Conservation (phyloP, 2,888 invertebrate genomes). For the Drosophila incognita region DNA sequence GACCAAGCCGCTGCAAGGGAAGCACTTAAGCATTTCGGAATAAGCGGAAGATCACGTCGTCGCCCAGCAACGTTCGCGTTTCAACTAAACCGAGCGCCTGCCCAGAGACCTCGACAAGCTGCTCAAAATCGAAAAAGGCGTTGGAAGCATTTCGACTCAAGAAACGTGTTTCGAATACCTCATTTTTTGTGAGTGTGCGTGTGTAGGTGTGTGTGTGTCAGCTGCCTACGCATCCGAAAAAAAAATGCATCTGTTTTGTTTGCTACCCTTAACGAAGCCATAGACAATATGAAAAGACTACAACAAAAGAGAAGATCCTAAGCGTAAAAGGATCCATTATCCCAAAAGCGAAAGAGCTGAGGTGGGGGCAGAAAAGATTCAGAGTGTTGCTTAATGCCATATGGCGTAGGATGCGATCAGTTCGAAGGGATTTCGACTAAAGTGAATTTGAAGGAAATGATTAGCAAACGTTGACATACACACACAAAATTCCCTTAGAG, state of each 20-base stretch:
- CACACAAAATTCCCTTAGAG: slow-evolving; percentile 9
- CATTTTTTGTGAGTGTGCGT: slow-evolving; percentile 24
- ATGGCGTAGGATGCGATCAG: slow-evolving; percentile 34
- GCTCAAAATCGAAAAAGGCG: slow-evolving; percentile 17
- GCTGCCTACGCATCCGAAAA: slow-evolving; percentile 29
- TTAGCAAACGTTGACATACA: slow-evolving; percentile 70
- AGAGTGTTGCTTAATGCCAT: slow-evolving; percentile 34
- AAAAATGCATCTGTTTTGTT: slow-evolving; percentile 72
- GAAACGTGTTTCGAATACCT: slow-evolving; percentile 69
- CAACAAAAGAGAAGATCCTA: slow-evolving; percentile 46
- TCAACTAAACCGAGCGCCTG: slow-evolving; percentile 72
- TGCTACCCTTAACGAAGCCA: slow-evolving; percentile 62
- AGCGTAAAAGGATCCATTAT: slow-evolving; percentile 72
- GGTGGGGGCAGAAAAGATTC: slow-evolving; percentile 12
- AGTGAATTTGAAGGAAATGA: slow-evolving; percentile 52
- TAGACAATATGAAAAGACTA: slow-evolving; percentile 42
- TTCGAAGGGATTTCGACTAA: slow-evolving; percentile 19
- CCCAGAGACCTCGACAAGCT: slow-evolving; percentile 35
- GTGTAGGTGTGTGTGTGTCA: slow-evolving; percentile 15
- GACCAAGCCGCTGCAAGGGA: slow-evolving; percentile 44
- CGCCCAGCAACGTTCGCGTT: slow-evolving; percentile 66
- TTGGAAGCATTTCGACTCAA: slow-evolving; percentile 25
- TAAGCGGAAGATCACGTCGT: slow-evolving; percentile 60
- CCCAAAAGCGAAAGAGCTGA: slow-evolving; percentile 3
- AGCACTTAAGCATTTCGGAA: slow-evolving; percentile 39